Percentiles rank a stretch among this genome's conserved stretches.
Conservation (phyloP, 2,888 invertebrate species). For the Aromia moschata region DNA sequence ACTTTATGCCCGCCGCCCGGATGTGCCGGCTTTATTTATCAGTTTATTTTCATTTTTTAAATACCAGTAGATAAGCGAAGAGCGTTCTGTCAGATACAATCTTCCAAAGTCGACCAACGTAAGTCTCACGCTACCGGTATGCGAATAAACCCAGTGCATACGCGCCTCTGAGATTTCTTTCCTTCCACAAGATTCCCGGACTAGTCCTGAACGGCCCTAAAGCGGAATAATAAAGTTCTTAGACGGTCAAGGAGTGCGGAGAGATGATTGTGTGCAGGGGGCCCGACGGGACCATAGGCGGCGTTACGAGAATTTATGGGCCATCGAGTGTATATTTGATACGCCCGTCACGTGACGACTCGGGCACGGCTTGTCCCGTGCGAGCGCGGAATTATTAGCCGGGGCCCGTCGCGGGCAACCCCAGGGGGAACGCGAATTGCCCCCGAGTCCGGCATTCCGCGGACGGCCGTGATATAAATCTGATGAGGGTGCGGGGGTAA, state of each 20-base stretch:
- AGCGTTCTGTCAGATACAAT: no score
- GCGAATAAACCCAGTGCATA: no score
- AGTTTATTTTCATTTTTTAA: no score
- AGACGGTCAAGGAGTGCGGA: conserved; percentile 12
- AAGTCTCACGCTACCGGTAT: no score
- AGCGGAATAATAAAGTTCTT: conserved; percentile 25
- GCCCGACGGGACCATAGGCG: conserved; percentile 17
- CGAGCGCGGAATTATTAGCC: conserved; percentile 9
- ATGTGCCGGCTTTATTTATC: no score
- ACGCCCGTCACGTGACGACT: conserved; percentile 24
- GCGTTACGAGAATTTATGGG: conserved; percentile 21
- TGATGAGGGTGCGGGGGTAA: no score
- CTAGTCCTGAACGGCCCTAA: conserved; percentile 16
- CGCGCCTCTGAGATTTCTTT: neutral
- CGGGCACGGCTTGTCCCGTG: conserved; percentile 15
- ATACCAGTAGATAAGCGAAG: no score
- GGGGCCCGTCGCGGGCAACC: neutral
- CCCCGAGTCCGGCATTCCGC: neutral
- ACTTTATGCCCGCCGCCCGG: no score
- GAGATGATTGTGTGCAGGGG: conserved; percentile 13
- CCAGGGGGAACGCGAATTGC: neutral
- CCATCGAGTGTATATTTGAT: conserved; percentile 18
- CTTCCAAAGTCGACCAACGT: no score
- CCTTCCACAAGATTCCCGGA: conserved; percentile 11
- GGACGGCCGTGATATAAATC: no score